Percentiles rank a stretch among this genome's conserved stretches.
Conservation (phyloP, 2,113 vertebrate species). For the Puntigrus tetrazona region DNA sequence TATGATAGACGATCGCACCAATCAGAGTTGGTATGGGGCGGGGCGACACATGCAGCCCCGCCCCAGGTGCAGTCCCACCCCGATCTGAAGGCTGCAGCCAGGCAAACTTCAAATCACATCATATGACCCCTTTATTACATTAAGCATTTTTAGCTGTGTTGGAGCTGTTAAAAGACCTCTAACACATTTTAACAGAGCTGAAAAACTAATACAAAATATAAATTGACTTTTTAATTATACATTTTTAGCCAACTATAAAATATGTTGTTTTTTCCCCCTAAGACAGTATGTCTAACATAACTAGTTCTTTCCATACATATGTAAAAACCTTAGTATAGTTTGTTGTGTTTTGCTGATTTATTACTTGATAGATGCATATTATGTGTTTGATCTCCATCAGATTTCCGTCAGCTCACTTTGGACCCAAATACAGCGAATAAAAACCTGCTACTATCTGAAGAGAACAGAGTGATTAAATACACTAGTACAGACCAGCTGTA, state of each 20-base stretch:
- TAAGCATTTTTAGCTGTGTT: not conserved
- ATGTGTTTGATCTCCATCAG: not conserved
- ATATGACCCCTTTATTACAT: too few species aligned
- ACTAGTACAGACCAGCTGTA: fast-evolving
- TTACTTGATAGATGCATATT: not conserved
- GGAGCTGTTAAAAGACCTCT: not conserved
- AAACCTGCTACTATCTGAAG: not conserved
- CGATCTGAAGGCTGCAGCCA: too few species aligned
- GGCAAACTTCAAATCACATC: too few species aligned
- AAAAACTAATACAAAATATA: not conserved
- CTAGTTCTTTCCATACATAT: not conserved
- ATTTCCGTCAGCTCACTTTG: not conserved
- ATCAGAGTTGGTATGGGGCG: too few species aligned
- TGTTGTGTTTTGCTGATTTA: not conserved
- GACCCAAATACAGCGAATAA: not conserved
- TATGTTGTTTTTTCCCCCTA: not conserved
- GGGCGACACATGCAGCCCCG: too few species aligned
- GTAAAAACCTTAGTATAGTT: not conserved
- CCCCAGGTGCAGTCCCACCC: too few species aligned
- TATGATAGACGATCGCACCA: too few species aligned
- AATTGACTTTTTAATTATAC: not conserved
- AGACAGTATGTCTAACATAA: not conserved
- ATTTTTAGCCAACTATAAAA: not conserved
- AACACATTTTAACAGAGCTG: not conserved
- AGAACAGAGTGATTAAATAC: not conserved